Evolutionary conservation across 2,888 invertebrate genomes (phyloP).

Genomic region (Atherix ibis): DNA sequence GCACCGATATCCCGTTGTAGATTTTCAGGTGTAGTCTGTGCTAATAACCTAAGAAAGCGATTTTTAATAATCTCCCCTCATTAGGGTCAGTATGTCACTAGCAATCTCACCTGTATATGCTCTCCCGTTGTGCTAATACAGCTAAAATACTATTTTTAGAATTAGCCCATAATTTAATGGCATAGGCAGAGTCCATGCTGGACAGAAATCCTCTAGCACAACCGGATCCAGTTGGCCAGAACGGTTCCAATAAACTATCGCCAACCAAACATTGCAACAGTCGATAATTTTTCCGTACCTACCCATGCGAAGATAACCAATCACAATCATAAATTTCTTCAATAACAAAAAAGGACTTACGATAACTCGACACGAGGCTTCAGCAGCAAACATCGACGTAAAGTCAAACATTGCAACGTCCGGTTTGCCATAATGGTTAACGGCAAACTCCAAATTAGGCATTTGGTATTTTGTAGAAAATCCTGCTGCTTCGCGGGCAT

Average conservation of each 20-base stretch:
- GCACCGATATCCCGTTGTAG: slow-evolving; percentile 75
- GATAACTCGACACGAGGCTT: slow-evolving; percentile 78
- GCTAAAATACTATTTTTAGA: slow-evolving; percentile 45
- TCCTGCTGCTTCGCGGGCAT: slow-evolving; percentile 88
- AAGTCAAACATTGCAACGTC: slow-evolving; percentile 99
- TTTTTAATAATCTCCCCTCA: neutral
- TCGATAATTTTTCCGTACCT: slow-evolving; percentile 48
- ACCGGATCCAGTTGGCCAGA: slow-evolving; percentile 99
- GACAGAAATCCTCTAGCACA: slow-evolving; percentile 94
- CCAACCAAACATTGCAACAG: slow-evolving; percentile 85
- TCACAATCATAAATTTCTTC: neutral
- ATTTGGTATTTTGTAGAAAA: slow-evolving; percentile 81
- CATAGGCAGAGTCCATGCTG: slow-evolving; percentile 93
- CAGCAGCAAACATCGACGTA: slow-evolving; percentile 95
- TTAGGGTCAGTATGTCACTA: neutral
- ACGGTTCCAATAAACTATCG: slow-evolving; percentile 90
- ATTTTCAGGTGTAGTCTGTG: slow-evolving; percentile 95
- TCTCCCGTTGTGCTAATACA: slow-evolving; percentile 87
- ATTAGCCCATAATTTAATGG: slow-evolving; percentile 69
- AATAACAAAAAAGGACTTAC: too few species aligned
- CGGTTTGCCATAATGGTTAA: slow-evolving; percentile 93
- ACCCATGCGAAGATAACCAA: slow-evolving; percentile 8
- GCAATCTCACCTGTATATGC: slow-evolving; percentile 62
- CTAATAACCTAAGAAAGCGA: slow-evolving; percentile 34
- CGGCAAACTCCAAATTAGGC: slow-evolving; percentile 82